These are phyloP conservation scores for Synergus japonicus DNA, from an alignment of 2,888 invertebrate species.

Conservation along the genomic window DNA sequence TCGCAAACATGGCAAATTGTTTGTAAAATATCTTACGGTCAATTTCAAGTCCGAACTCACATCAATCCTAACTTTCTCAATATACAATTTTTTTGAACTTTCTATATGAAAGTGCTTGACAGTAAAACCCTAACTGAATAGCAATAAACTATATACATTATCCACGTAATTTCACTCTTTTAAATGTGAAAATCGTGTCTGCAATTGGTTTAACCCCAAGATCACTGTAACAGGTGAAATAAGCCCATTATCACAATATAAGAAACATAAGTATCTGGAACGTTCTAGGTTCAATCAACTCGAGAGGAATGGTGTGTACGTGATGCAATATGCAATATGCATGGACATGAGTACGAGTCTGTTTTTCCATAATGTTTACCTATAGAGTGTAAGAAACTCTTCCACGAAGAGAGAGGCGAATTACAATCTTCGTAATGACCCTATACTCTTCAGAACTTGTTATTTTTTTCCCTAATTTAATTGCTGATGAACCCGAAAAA, in stretches of 20 bases:
- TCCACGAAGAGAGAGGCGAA: constrained; percentile 9
- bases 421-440: not conserved
- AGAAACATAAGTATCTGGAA: constrained; percentile 35
- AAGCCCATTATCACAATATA: constrained; percentile 24
- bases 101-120: not conserved
- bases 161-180: not conserved
- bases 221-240: constrained; percentile 10
- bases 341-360: constrained; percentile 26
- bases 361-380: constrained; percentile 11
- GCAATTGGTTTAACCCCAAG: not conserved
- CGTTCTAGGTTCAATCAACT: constrained; percentile 35
- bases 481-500: not conserved
- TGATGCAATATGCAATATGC: constrained; percentile 29
- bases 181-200: not conserved
- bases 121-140: constrained; percentile 7
- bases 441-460: constrained; percentile 1
- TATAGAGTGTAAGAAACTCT: not conserved
- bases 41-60: not conserved
- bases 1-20: not conserved
- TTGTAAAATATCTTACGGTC: not conserved
- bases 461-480: not conserved
- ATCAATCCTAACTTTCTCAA: not conserved
- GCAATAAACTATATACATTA: not conserved
- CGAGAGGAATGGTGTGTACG: constrained; percentile 31
- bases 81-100: not conserved